Evolutionary conservation across 2,797 vertebrate genomes (phyloP).

Genomic region (Neopelma chrysocephalum): DNA sequence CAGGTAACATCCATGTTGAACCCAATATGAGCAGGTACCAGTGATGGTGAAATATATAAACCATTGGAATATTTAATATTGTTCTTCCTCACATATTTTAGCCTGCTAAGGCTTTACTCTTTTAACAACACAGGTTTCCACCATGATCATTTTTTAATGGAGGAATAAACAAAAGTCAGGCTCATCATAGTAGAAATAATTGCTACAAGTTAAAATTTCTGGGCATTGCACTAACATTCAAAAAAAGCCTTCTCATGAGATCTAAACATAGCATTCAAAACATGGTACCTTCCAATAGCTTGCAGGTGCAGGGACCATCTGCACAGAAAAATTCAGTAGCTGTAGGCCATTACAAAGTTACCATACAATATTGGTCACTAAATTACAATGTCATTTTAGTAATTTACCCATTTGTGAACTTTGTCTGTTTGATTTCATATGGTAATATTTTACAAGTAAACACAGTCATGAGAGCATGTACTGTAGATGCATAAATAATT

Average conservation of each 20-base stretch:
- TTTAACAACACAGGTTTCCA: neutral
- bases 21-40: neutral
- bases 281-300: slow-evolving; percentile 1
- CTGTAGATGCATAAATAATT: slow-evolving; percentile 6
- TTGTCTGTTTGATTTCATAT: slow-evolving; percentile 41
- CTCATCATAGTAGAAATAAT: neutral
- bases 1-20: neutral
- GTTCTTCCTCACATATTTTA: neutral
- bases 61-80: neutral
- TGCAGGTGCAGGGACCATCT: slow-evolving; percentile 45
- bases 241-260: slow-evolving; percentile 8
- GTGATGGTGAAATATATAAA: neutral
- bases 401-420: slow-evolving; percentile 46
- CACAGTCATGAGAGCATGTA: neutral
- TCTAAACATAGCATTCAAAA: slow-evolving; percentile 36
- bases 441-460: slow-evolving; percentile 35
- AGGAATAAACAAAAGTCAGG: neutral
- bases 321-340: slow-evolving; percentile 8
- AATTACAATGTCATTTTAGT: slow-evolving; percentile 8
- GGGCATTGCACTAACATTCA: slow-evolving; percentile 12
- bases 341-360: slow-evolving; percentile 2
- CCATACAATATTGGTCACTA: slow-evolving; percentile 19
- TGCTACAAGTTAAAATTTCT: slow-evolving; percentile 12
- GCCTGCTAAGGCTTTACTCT: neutral
- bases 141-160: neutral